Conservation (phyloP, 2,113 vertebrate genomes). For the western clawed frog (Xenopus tropicalis) region DNA sequence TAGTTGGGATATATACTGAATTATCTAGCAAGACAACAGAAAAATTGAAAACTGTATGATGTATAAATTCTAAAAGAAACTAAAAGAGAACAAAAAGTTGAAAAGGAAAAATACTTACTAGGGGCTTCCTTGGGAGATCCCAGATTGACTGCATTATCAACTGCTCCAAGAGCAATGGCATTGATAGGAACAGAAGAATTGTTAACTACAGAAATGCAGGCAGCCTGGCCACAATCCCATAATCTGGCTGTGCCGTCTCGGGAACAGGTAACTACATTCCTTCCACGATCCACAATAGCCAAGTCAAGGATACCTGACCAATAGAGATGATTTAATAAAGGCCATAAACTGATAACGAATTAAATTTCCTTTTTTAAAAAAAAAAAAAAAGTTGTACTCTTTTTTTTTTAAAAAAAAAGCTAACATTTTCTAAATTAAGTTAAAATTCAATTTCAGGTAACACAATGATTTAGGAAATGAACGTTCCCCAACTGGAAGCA, state of each 20-base stretch:
- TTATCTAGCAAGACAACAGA: too few relatives aligned
- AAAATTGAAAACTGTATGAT: too few relatives aligned
- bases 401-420: too few relatives aligned
- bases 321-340: not conserved
- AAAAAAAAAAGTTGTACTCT: too few relatives aligned
- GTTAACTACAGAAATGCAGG: constrained; percentile 60
- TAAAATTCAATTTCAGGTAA: too few relatives aligned
- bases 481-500: too few relatives aligned
- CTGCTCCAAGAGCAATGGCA: constrained; percentile 55
- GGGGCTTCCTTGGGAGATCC: constrained; percentile 57
- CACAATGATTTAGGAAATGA: too few relatives aligned
- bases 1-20: too few relatives aligned
- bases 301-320: constrained; percentile 67
- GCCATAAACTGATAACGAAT: not conserved
- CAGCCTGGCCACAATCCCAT: constrained; percentile 70
- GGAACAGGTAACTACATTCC: constrained; percentile 69
- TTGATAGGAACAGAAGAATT: constrained; percentile 66
- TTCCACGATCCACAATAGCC: constrained; percentile 68
- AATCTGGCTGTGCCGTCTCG: constrained; percentile 68
- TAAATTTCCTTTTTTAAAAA: too few relatives aligned
- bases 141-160: constrained; percentile 62
- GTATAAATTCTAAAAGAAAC: too few relatives aligned
- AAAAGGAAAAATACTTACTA: constrained; percentile 56
- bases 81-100: too few relatives aligned
- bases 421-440: too few relatives aligned